Base-by-base conservation (phyloP, 2,113 vertebrate species). In the Caracal caracal region DNA sequence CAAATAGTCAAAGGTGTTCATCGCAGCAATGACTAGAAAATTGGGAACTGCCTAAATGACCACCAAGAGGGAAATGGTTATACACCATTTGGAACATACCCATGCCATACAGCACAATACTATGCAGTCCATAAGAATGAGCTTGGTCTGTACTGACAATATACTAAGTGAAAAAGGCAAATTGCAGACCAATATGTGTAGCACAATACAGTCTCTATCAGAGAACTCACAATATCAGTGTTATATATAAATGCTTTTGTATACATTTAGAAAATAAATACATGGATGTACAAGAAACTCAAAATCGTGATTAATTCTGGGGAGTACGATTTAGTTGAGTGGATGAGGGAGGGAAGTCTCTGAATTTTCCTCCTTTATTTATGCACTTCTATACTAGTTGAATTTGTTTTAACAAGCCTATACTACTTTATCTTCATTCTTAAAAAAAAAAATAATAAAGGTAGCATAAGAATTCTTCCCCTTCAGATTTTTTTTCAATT, bases 191-290 rank as follows among this genome's bases (percentile, higher is more conserved):
- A 6, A 37, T 30, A 5, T 63, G 53, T 71, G 22, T 71, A 71
- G 19, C 61, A 82, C 19, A 56, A 56, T 28, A 10, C 4, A 56
- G 47, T 94, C 63, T 78, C 40, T 71, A 4, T 53, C 53, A 87
- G 49, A 93, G 81, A 87, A 47, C 70, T 70, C 40, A 63, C 35
- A 76, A 61, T 59, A 26, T 37, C 30, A 30, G 49, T 93, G 33
- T 88, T 90, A 10, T 65, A n/a, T 73, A 35, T n/a, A 66, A 84
- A 79, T 61, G 30, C 30, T 81, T 71, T 88, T 47, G 13, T 47
- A 56, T 53, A 19, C 61, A 53, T 95, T 82, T 68, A 63, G 70
- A 40, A 70, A 92, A 97, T n/a, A 65, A n/a, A 94, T 47, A 68
- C 22, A 61, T 65, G 12, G 30, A 43, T 78, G 73, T 73, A 40